Conservation (phyloP, 2,113 vertebrate species). For the Callopanchax toddi region DNA sequence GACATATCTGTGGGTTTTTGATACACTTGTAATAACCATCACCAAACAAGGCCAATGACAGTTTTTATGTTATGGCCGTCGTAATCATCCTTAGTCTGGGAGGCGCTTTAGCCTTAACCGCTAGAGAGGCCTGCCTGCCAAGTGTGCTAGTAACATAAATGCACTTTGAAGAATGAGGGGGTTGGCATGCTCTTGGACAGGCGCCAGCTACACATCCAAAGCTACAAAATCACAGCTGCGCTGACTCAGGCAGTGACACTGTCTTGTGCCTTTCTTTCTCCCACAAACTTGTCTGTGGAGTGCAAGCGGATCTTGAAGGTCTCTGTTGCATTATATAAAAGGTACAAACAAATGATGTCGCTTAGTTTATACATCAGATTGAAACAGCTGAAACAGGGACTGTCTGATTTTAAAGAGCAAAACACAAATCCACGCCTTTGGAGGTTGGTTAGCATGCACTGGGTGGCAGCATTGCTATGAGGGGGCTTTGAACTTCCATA, state of each 20-base stretch:
- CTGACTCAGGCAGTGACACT: slow-evolving; percentile 71
- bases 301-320: slow-evolving; percentile 18
- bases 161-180: slow-evolving; percentile 78
- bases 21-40: slow-evolving; percentile 75
- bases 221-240: slow-evolving; percentile 73
- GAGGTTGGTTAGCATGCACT: slow-evolving; percentile 60
- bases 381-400: slow-evolving; percentile 22
- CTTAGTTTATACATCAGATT: slow-evolving; percentile 41
- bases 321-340: slow-evolving; percentile 53
- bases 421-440: slow-evolving; percentile 25
- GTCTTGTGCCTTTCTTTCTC: slow-evolving; percentile 45
- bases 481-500: slow-evolving; percentile 23
- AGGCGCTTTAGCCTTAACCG: slow-evolving; percentile 67
- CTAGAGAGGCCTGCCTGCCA: slow-evolving; percentile 71
- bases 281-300: slow-evolving; percentile 35
- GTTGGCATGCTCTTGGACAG: slow-evolving; percentile 72
- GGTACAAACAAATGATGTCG: slow-evolving; percentile 48
- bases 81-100: slow-evolving; percentile 78
- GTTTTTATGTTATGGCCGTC: slow-evolving; percentile 76
- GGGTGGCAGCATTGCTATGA: slow-evolving; percentile 78
- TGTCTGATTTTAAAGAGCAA: slow-evolving; percentile 31
- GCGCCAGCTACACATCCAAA: slow-evolving; percentile 74
- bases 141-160: slow-evolving; percentile 77
- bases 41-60: slow-evolving; percentile 79
- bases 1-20: slow-evolving; percentile 65